phyloP scores from a whole-genome alignment of 2,888 invertebrate species.

The Punctoribates punctum region DNA sequence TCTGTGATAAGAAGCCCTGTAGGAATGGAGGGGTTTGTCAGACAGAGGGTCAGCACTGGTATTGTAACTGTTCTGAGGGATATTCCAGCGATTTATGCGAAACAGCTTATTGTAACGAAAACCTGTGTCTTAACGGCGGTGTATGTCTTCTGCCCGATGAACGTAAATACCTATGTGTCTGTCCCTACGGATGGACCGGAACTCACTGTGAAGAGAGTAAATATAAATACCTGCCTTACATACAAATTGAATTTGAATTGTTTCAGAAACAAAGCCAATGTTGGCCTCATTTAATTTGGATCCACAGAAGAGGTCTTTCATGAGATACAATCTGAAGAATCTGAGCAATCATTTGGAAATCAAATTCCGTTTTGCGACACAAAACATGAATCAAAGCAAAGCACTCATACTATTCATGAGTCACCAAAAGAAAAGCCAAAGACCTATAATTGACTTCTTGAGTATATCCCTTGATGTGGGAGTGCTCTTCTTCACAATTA shows the following conservation, averaged over 20 bases:
- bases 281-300: constrained; percentile 7
- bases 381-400: constrained; percentile 18
- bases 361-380: constrained; percentile 39
- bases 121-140: constrained; percentile 30
- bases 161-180: constrained; percentile 24
- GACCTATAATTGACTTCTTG: constrained; percentile 25
- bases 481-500: constrained; percentile 6
- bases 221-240: background rate
- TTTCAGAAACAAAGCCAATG: background rate
- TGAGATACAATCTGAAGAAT: constrained; percentile 34
- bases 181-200: constrained; percentile 33
- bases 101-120: constrained; percentile 6
- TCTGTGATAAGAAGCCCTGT: constrained; percentile 35
- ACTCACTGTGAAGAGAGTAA: constrained; percentile 36
- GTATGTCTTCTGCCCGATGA: constrained; percentile 20
- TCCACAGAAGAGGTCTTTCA: background rate
- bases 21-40: constrained; percentile 30
- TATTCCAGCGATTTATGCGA: constrained; percentile 36
- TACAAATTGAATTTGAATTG: background rate
- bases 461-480: constrained; percentile 16
- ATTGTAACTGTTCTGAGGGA: constrained; percentile 19
- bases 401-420: constrained; percentile 40
- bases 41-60: background rate
- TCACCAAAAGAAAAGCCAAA: background rate
- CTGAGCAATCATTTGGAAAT: constrained; percentile 39